Conservation (phyloP, 53 echinoderm and acorn worm genomes). For the Antedon mediterranea region DNA sequence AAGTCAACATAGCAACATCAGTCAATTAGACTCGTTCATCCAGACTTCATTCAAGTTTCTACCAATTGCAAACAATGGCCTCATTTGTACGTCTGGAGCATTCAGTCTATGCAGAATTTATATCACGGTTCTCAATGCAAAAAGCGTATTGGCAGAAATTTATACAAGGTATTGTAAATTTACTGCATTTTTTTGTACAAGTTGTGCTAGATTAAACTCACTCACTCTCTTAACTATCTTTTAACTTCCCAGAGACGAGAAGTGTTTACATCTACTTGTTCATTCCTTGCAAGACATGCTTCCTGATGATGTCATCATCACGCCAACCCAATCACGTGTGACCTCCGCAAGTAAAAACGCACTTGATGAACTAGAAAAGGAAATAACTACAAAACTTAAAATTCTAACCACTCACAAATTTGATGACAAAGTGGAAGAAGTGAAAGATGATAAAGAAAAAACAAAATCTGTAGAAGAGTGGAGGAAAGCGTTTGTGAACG, state of each 20-base stretch:
- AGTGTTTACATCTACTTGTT: slow-evolving; percentile 19
- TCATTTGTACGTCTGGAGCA: slow-evolving; percentile 2
- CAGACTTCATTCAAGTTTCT: slow-evolving; percentile 7
- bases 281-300: slow-evolving; percentile 21
- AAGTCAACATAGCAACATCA: slow-evolving; percentile 22
- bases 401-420: neutral
- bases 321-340: slow-evolving; percentile 11
- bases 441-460: neutral
- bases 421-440: neutral
- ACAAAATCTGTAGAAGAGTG: neutral
- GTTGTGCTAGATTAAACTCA: too few species aligned
- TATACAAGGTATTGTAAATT: slow-evolving; percentile 18
- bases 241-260: slow-evolving; percentile 24
- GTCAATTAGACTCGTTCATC: slow-evolving; percentile 2
- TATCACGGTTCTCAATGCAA: slow-evolving; percentile 1
- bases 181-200: too few species aligned
- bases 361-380: slow-evolving; percentile 16
- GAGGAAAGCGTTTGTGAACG: neutral
- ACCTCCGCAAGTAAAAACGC: slow-evolving; percentile 7
- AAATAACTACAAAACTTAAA: neutral
- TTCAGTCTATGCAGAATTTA: slow-evolving; percentile 6
- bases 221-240: too few species aligned
- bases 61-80: neutral
- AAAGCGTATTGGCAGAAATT: neutral
- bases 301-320: slow-evolving; percentile 33